Base-by-base conservation (phyloP, 1,140 invertebrate species). In the Brachionus rubens region DNA sequence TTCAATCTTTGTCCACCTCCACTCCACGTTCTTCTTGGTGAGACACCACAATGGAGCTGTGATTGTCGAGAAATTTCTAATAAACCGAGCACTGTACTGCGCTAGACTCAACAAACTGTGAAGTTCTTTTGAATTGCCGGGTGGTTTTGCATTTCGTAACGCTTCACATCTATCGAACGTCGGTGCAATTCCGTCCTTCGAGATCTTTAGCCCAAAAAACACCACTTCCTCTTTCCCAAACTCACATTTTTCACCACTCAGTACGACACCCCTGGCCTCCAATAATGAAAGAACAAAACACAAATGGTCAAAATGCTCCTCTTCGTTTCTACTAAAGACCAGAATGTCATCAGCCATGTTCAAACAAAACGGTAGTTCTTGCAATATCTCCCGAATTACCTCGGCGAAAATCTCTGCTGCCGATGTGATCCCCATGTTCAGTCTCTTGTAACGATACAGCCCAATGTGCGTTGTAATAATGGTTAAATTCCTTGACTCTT, bases 401-500 rank as follows among this genome's bases (percentile, higher is more conserved):
- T 59, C 54, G 16, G 26, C 28, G 16, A 59, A 59, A n/a, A 59
- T 59, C 33, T 59, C 54, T 9, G 54, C 54, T 16, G 54, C 54
- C 33, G 54, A 59, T 30, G 54, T 30, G 33, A 59, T 30, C 14
- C 54, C 54, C 54, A 59, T 59, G 54, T 59, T 12, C 5, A 59
- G 14, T 30, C 54, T 24, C 16, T 59, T 59, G 33, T 36, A 59
- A n/a, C 24, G 21, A 4, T 26, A 54, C 26, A 54, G 50, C 14
- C 26, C 30, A 59, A 59, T 59, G 30, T 59, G 54, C 33, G 54
- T 33, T 46, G 33, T 16, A 26, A 50, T 50, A 28, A 40, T 47
- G n/a, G 43, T 68, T 28, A 28, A 24, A 26, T 50, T 33, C 21
- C 81, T 76, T 50, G 72, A 77, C 41, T 76, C 76, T 56, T 77